Evolutionary conservation across 1,140 invertebrate genomes (phyloP).

Genomic region (Plutomurus gul): DNA sequence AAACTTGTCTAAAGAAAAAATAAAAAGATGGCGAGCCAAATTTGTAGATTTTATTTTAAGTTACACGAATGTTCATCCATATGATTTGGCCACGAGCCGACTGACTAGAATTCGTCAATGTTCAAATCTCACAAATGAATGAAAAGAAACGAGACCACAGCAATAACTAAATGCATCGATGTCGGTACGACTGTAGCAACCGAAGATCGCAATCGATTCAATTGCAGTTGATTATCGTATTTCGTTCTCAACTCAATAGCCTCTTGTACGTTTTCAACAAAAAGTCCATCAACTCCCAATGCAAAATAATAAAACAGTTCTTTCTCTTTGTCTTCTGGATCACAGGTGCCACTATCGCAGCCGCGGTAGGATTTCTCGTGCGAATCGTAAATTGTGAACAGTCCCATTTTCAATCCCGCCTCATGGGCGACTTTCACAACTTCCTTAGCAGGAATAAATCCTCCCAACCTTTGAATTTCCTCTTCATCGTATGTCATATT

Average conservation of each 20-base stretch:
- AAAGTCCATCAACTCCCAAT: constrained; percentile 45
- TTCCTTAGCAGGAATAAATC: constrained; percentile 26
- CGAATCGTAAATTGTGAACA: constrained; percentile 37
- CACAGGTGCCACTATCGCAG: constrained; percentile 23
- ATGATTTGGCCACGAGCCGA: no score
- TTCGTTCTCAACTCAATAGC: constrained; percentile 34
- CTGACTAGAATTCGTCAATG: no score
- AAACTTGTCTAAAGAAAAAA: no score
- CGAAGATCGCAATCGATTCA: background rate
- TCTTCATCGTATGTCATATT: background rate
- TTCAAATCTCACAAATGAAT: no score
- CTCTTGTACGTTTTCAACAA: constrained; percentile 49
- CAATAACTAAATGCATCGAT: no score
- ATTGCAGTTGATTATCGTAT: constrained; percentile 7
- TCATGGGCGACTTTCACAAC: constrained; percentile 27
- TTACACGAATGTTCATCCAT: no score
- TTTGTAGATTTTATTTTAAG: no score
- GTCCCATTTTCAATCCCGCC: background rate
- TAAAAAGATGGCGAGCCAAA: no score
- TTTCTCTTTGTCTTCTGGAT: constrained; percentile 30
- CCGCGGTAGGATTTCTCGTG: constrained; percentile 34
- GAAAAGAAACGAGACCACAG: no score
- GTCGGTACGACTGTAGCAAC: no score
- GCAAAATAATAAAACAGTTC: constrained; percentile 49
- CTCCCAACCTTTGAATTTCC: background rate